phyloP scores from a whole-genome alignment of 2,888 invertebrate species.

The Sylvicola fuscatus region DNA sequence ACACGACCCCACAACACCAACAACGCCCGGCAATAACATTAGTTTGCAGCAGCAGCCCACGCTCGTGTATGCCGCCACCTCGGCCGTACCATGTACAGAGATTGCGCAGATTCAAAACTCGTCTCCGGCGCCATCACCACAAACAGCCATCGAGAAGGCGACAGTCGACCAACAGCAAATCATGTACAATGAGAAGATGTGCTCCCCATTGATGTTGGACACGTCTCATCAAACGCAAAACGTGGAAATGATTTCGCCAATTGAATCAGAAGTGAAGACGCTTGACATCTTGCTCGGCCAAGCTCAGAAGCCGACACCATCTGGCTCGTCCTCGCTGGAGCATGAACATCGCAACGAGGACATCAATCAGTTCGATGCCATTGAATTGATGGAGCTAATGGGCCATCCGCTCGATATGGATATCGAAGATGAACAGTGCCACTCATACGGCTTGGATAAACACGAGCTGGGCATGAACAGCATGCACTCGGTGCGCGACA shows the following conservation, averaged over 20 bases:
- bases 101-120: neutral
- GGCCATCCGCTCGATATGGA: constrained; percentile 33
- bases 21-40: constrained; percentile 17
- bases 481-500: constrained; percentile 16
- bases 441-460: constrained; percentile 11
- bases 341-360: constrained; percentile 6
- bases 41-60: constrained; percentile 5
- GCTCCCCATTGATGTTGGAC: neutral
- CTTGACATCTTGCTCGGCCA: constrained; percentile 21
- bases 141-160: neutral
- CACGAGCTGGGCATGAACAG: neutral
- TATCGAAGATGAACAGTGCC: constrained; percentile 21
- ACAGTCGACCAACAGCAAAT: neutral
- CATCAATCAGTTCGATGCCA: constrained; percentile 23
- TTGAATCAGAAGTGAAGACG: constrained; percentile 14
- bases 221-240: too few species aligned
- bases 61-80: constrained; percentile 6
- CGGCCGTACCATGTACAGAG: too few species aligned
- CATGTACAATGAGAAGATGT: neutral
- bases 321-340: constrained; percentile 5
- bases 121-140: neutral
- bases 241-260: neutral
- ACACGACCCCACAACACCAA: constrained; percentile 27
- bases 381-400: constrained; percentile 22
- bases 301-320: constrained; percentile 15